phyloP scores from a whole-genome alignment of 2,113 vertebrate species.

The Geococcyx californianus region DNA sequence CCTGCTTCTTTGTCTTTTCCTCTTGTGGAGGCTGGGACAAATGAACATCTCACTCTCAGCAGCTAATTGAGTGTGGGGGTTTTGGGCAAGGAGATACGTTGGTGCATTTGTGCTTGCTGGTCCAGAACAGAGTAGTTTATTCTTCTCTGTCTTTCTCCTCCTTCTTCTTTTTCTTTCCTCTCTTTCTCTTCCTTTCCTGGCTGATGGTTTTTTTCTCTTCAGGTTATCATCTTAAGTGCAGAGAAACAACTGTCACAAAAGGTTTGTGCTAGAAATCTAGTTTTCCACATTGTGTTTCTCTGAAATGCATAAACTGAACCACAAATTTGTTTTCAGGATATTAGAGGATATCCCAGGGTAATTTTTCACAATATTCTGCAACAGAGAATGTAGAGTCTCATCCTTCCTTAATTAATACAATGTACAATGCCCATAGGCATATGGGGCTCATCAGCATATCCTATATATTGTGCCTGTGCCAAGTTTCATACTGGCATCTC shows the following conservation, averaged over 20 bases:
- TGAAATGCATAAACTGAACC: slow-evolving; percentile 17
- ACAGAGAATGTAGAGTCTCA: not conserved
- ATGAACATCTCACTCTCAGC: not conserved
- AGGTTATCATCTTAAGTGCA: not conserved
- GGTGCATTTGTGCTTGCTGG: not conserved
- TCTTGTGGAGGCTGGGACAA: slow-evolving; percentile 2
- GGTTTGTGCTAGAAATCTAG: not conserved
- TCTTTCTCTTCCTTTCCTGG: not conserved
- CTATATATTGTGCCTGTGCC: slow-evolving; percentile 19
- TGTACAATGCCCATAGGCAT: not conserved
- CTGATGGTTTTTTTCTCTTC: not conserved
- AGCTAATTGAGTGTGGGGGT: not conserved
- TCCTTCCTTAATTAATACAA: slow-evolving; percentile 58
- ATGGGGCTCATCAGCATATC: slow-evolving; percentile 25
- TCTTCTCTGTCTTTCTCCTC: not conserved
- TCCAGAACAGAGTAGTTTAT: not conserved
- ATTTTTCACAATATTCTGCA: slow-evolving; percentile 50
- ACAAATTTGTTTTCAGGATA: slow-evolving; percentile 56
- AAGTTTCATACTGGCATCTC: slow-evolving; percentile 1
- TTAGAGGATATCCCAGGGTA: slow-evolving; percentile 49
- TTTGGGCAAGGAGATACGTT: not conserved
- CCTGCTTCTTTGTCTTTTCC: not conserved
- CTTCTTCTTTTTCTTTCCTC: not conserved
- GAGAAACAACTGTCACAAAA: not conserved
- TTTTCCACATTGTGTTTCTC: not conserved